Evolutionary conservation across 2,797 vertebrate genomes (phyloP).

Genomic region (Oryzias sinensis): DNA sequence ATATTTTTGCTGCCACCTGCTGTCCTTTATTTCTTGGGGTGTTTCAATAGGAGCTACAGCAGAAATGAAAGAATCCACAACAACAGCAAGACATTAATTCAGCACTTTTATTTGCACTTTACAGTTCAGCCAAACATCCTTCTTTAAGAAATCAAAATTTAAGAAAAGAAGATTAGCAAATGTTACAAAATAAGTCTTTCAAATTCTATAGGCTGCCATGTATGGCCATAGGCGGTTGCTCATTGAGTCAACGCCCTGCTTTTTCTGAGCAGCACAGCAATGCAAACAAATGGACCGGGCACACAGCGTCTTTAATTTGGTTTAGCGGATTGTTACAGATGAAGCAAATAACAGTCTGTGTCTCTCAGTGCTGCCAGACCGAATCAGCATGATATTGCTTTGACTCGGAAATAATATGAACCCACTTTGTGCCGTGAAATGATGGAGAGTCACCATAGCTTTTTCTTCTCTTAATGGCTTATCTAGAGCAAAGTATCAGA

Average conservation of each 20-base stretch:
- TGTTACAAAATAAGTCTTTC: conserved; percentile 59
- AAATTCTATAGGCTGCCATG: conserved; percentile 44
- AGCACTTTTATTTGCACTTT: conserved; percentile 70
- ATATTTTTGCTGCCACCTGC: conserved; percentile 69
- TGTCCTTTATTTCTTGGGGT: conserved; percentile 23
- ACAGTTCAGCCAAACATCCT: conserved; percentile 56
- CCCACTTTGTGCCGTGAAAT: conserved; percentile 14
- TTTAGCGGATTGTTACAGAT: conserved; percentile 12
- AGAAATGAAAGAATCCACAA: conserved; percentile 18
- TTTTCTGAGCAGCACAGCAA: conserved; percentile 19
- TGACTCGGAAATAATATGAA: conserved; percentile 34
- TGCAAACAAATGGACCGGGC: conserved; percentile 31
- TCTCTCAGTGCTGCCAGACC: conserved; percentile 43
- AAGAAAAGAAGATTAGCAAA: conserved; percentile 52
- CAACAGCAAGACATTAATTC: conserved; percentile 40
- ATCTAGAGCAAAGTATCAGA: conserved; percentile 61
- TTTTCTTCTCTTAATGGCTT: conserved; percentile 57
- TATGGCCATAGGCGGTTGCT: conserved; percentile 33
- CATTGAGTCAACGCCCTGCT: conserved; percentile 17
- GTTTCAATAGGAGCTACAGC: conserved; percentile 23
- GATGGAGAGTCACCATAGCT: conserved; percentile 21
- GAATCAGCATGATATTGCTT: conserved; percentile 30
- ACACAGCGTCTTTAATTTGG: conserved; percentile 17
- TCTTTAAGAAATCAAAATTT: conserved; percentile 38
- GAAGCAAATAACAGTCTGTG: conserved; percentile 59